Base-by-base conservation (phyloP, 2,113 vertebrate species). In the Lethenteron camtschaticum region DNA sequence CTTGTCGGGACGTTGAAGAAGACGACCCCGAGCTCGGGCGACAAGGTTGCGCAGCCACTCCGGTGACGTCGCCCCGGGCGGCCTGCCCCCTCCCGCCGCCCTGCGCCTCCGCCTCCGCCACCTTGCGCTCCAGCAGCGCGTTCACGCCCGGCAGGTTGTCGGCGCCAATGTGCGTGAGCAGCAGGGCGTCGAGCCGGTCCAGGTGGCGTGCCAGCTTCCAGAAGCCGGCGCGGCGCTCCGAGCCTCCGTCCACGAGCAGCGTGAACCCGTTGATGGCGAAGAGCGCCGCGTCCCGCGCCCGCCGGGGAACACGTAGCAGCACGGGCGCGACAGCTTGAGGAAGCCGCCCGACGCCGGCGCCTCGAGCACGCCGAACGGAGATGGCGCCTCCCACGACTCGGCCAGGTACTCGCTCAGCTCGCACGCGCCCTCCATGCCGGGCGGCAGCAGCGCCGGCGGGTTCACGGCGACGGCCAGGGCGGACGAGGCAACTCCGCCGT, bases 71-170 rank as follows among this genome's bases (percentile, higher is more conserved):
- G n/a, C 63, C 0, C 89, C 87, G 55, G 86, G 92, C 76, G 83
- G 85, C 74, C 84, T 88, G 66, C 57, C 68, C 72, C 80, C 6
- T 75, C 71, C 86, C 87, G 72, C 90, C 87, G 68, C 85, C 87
- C 16, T 84, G 85, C 41, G 92, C 89, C 75, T 97, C 92, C n/a
- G 63, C 63, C 63, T 66, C 63, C 2, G 63, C 63, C 24, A 66
- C 9, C 63, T 66, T 66, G 10, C 63, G 63, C n/a, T 20, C n/a
- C 63, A 66, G 20, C 63, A 66, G 20, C n/a, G 63, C 63, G n/a
- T 16, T 20, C n/a, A 66, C 20, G 20, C 63, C 63, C n/a, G 63
- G 63, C 63, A 66, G 63, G 8, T n/a, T 66, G 10, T 66, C 63
- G 20, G n/a, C n/a, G 20, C 63, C 63, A 9, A 20, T 20, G 20